Evolutionary conservation across 2,113 vertebrate genomes (phyloP), one percentile per base, ranked within the genome.

Genomic region (Salvelinus fontinalis): DNA sequence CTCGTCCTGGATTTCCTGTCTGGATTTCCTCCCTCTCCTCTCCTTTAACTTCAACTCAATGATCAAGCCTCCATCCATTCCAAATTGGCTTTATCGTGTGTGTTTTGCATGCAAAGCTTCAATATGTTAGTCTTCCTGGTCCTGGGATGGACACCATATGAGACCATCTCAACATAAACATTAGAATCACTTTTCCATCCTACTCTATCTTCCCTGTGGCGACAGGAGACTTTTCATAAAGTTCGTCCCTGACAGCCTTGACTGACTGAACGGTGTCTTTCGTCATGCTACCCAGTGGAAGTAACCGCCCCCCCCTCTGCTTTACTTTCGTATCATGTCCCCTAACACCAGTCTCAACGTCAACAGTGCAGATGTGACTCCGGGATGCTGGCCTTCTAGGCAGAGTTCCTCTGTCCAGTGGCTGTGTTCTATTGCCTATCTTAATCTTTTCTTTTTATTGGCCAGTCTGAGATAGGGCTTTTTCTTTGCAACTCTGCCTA

Each of bases 1-100:
- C 84, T 59, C 73, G 2, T 44, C 39, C 77, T 87, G 86, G 89
- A 89, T 88, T 94, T 94, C 92, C 93, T 93, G 91, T 89, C 86
- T 89, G 80, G 88, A 88, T 90, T 91, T 93, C 89, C 91, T 88
- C 89, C 90, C 76, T 67, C 75, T 84, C 29, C 29, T 6, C 31
- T 34, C 31, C 31, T 34, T 29, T 4, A 29, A 29, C 29, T 27
- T 75, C 14, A 54, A 18, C 82, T n/a, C 49, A 54, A 5, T 16
- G 49, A 54, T 54, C 49, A 14, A 11, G 13, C 60, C 12, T 14
- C 27, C 2, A 24, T 31, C 59, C 39, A 44, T 44, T 44, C 39
- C 27, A 16, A 24, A 16, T 44, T 0, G 51, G 9, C 29, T 8
- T 11, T 44, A 44, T 44, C 26, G 9, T 16, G 73, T 24, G 12